Evolutionary conservation across 2,888 invertebrate genomes (phyloP).

Genomic region (Mactromeris polynyma): DNA sequence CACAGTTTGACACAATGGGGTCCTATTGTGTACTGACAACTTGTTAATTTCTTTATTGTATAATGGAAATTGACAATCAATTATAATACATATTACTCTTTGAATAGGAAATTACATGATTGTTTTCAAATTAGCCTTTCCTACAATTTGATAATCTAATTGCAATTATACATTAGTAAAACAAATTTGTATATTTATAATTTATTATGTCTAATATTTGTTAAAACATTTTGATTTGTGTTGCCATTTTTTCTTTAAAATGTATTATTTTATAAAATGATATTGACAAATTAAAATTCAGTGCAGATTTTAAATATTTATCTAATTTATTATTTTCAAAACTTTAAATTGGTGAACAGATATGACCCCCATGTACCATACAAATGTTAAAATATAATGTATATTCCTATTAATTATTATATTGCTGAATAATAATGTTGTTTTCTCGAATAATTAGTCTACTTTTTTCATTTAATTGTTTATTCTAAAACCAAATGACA

Average conservation of each 20-base stretch:
- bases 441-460: no score
- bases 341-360: no score
- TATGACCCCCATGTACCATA: no score
- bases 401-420: no score
- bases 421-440: no score
- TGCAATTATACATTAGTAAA: neutral
- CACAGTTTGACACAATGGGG: slow-evolving; percentile 32
- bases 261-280: neutral
- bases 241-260: neutral
- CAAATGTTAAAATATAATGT: no score
- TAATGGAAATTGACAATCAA: slow-evolving; percentile 1
- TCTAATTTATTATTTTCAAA: no score
- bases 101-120: neutral
- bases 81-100: neutral
- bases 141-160: neutral
- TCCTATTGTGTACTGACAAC: slow-evolving; percentile 21
- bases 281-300: neutral
- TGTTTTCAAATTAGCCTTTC: neutral
- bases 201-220: no score
- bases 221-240: neutral
- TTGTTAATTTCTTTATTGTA: slow-evolving; percentile 40
- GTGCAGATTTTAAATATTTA: no score
- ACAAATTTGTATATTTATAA: no score
- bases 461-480: no score
- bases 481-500: no score